Conservation (phyloP, 2,888 invertebrate genomes). For the Lithophane ornitopus region DNA sequence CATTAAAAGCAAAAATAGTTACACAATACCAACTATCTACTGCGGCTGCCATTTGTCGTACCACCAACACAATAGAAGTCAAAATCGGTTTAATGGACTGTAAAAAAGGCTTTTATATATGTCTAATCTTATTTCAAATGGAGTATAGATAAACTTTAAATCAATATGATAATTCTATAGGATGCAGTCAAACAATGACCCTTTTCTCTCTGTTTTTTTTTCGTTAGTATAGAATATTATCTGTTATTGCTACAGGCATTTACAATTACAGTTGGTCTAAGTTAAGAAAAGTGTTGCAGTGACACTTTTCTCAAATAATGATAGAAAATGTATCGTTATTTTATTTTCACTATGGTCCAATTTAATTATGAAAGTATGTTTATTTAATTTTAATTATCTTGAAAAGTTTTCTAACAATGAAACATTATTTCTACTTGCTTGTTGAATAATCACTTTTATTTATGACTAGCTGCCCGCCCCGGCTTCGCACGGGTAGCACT, state of each 20-base stretch:
- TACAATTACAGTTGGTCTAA: neutral
- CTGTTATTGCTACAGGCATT: neutral
- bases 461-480: too few relatives aligned
- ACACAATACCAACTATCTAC: too few relatives aligned
- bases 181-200: neutral
- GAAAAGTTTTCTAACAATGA: neutral
- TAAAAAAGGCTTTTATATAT: too few relatives aligned
- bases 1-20: too few relatives aligned
- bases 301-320: too few relatives aligned
- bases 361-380: neutral
- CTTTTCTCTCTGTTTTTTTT: neutral
- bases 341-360: neutral
- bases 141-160: neutral
- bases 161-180: neutral
- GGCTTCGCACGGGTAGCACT: too few relatives aligned
- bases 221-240: neutral
- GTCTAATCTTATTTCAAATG: too few relatives aligned
- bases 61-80: too few relatives aligned
- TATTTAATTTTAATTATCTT: neutral
- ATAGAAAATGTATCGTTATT: neutral
- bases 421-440: neutral
- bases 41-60: too few relatives aligned
- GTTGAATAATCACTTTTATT: constrained; percentile 4
- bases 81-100: too few relatives aligned
- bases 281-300: neutral